Evolutionary conservation across 2,797 vertebrate genomes (phyloP).

Genomic region (Mus caroli): DNA sequence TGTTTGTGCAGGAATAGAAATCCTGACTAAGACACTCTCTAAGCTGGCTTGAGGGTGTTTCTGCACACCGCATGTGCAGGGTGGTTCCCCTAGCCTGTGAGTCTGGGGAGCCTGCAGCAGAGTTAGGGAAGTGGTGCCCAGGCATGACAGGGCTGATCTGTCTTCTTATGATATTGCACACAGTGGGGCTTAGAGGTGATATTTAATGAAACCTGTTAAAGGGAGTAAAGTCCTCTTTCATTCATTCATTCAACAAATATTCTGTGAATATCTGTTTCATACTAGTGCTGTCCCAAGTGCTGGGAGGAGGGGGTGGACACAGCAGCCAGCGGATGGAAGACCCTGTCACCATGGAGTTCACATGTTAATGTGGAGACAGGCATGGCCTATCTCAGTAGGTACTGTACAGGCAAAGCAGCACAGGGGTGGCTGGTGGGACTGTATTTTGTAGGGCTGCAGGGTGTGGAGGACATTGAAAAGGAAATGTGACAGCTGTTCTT

Average conservation of each 20-base stretch:
- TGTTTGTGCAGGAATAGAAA: no score
- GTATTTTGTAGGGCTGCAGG: neutral
- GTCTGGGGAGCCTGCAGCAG: neutral
- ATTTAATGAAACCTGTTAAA: neutral
- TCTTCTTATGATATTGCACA: neutral
- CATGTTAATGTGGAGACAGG: neutral
- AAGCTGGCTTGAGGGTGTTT: conserved; percentile 29
- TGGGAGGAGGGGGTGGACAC: no score
- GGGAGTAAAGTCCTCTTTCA: neutral
- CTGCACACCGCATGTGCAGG: neutral
- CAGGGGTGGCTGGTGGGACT: no score
- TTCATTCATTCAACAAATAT: neutral
- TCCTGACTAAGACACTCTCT: no score
- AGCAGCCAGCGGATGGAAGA: neutral
- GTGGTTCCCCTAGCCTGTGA: neutral
- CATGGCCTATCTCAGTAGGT: neutral
- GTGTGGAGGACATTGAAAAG: neutral
- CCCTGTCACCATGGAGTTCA: neutral
- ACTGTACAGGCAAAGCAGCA: neutral
- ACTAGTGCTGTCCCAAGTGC: neutral
- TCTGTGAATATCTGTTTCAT: neutral
- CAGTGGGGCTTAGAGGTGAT: neutral
- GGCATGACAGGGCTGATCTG: neutral
- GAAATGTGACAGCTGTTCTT: neutral
- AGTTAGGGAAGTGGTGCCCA: neutral